A percentile compares a stretch with the other conserved stretches of the same genome.
Conservation (phyloP, 2,888 invertebrate genomes). For the Drosophila prostipennis region DNA sequence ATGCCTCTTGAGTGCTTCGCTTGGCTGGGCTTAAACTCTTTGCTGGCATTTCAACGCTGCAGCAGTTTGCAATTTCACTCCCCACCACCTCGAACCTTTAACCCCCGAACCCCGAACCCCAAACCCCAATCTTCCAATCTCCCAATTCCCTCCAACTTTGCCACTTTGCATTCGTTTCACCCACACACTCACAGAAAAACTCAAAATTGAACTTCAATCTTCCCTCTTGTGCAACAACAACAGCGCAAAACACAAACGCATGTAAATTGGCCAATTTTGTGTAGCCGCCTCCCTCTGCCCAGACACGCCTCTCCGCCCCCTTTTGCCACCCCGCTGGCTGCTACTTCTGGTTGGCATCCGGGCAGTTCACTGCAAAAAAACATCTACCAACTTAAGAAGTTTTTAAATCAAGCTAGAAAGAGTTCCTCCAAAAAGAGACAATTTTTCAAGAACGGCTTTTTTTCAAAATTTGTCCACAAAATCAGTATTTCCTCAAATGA, state of each 20-base stretch:
- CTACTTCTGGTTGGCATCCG: slow-evolving; percentile 19
- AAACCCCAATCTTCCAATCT: not conserved
- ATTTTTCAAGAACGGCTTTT: too few relatives aligned
- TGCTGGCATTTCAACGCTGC: slow-evolving; percentile 58
- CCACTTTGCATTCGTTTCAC: slow-evolving; percentile 60
- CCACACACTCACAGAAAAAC: slow-evolving; percentile 31
- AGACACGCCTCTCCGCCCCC: slow-evolving; percentile 29
- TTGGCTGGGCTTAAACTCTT: slow-evolving; percentile 75
- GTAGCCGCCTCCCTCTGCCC: slow-evolving; percentile 44
- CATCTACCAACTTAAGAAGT: too few relatives aligned
- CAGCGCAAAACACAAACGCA: slow-evolving; percentile 60
- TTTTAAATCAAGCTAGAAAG: too few relatives aligned
- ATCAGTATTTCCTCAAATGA: too few relatives aligned
- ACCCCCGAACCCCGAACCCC: not conserved
- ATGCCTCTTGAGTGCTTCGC: slow-evolving; percentile 72
- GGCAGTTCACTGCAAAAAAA: slow-evolving; percentile 2
- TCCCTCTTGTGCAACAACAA: slow-evolving; percentile 45
- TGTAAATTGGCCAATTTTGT: slow-evolving; percentile 78
- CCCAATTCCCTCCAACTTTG: slow-evolving; percentile 35
- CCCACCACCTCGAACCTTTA: slow-evolving; percentile 28
- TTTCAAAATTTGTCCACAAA: too few relatives aligned
- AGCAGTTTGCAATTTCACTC: slow-evolving; percentile 43
- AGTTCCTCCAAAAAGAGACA: too few relatives aligned
- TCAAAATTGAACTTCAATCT: slow-evolving; percentile 71
- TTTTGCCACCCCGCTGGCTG: slow-evolving; percentile 9